Base-by-base conservation (phyloP, 2,797 vertebrate species). In the Delichon dasypus region DNA sequence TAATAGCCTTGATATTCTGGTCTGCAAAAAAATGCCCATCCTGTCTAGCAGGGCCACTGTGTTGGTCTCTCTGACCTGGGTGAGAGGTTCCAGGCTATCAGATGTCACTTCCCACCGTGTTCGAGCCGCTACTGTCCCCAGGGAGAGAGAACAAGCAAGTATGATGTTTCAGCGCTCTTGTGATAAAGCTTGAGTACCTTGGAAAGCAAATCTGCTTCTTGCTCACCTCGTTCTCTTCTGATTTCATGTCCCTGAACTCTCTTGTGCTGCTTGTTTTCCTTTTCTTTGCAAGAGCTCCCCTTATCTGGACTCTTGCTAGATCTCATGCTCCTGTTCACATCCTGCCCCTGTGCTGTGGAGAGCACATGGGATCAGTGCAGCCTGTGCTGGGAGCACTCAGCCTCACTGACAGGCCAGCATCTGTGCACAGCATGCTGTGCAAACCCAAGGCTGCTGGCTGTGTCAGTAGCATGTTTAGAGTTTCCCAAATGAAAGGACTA, bases 361-460 rank as follows among this genome's bases (percentile, higher is more conserved):
- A 2, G 13, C 2, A 5, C 6, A 4, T 6, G 72, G 57, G 42
- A 58, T 18, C 15, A n/a, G 16, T 0, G 5, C 62, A 40, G 48
- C 2, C 1, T 16, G 68, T 51, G 34, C 62, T 51, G 65, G 66
- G 34, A 58, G 34, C 4, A 0, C 82, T 65, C n/a, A 32, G 51
- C 58, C 54, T n/a, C 20, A 1, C 42, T 4, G 2, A 4, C 0
- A 1, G 38, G 22, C 40, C 2, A 0, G 40, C 70, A 55, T 34
- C 70, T 74, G 34, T 16, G 51, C 29, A 21, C 60, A 53, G 19
- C 1, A 2, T 58, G 67, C 65, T 65, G 27, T 32, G 65, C 68
- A 47, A 82, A 26, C 25, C 38, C 57, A 19, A 3, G 50, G 76
- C 83, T 65, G 48, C 40, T 51, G 36, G 3, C 75, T 54, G 1